phyloP scores from a whole-genome alignment of 1,140 invertebrate species.

The Trachymyrmex septentrionalis region DNA sequence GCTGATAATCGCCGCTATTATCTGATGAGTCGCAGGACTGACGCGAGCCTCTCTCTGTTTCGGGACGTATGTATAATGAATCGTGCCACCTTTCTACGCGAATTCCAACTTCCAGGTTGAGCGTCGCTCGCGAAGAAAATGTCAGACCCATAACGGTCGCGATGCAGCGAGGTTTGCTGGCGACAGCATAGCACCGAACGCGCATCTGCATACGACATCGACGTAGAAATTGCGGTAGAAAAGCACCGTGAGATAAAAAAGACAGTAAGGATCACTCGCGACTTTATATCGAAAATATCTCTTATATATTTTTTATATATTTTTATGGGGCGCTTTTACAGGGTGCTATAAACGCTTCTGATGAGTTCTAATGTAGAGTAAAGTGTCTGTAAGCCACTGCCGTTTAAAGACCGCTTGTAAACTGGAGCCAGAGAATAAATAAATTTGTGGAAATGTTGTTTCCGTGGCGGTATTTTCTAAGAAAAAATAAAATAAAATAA shows the following conservation, averaged over 20 bases:
- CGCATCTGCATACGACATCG: background rate
- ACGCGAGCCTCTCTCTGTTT: conserved; percentile 10
- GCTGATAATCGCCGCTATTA: conserved; percentile 68
- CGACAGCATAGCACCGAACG: conserved; percentile 3
- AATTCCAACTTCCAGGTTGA: conserved; percentile 27
- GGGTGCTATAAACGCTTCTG: background rate
- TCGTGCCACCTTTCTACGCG: conserved; percentile 53
- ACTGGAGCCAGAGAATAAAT: background rate
- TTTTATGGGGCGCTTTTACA: conserved; percentile 15
- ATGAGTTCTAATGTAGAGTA: background rate
- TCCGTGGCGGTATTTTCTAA: background rate
- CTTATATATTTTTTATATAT: conserved; percentile 17
- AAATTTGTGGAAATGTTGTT: conserved; percentile 1
- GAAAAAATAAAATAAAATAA: conserved; percentile 1
- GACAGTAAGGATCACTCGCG: background rate
- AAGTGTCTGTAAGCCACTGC: background rate
- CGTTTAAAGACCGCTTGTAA: conserved; percentile 22
- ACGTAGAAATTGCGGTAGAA: background rate
- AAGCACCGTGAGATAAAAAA: conserved; percentile 1
- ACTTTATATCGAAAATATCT: conserved; percentile 13
- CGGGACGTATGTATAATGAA: conserved; percentile 11
- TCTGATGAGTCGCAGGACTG: conserved; percentile 7
- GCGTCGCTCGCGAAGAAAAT: conserved; percentile 40
- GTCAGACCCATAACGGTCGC: conserved; percentile 25
- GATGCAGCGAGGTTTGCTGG: background rate